phyloP scores from a whole-genome alignment of 2,113 vertebrate species.

The Motacilla alba region DNA sequence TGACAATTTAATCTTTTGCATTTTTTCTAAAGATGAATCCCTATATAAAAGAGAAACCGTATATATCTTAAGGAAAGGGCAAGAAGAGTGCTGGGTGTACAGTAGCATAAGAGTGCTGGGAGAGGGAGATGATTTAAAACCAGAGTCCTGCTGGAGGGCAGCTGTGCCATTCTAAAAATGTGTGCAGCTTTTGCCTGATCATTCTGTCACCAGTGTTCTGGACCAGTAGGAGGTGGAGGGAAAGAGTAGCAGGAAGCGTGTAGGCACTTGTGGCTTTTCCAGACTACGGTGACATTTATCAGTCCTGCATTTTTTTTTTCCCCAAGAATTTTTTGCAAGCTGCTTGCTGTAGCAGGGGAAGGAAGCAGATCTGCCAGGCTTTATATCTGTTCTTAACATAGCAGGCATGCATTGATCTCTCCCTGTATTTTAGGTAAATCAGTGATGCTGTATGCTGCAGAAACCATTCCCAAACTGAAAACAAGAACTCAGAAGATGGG shows the following conservation, averaged over 20 bases:
- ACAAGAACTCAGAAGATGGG: slow-evolving; percentile 91
- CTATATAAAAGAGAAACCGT: neutral
- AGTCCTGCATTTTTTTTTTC: neutral
- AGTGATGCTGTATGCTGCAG: slow-evolving; percentile 91
- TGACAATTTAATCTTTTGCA: neutral
- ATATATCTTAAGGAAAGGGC: neutral
- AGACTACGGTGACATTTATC: neutral
- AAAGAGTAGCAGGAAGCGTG: neutral
- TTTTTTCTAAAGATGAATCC: neutral
- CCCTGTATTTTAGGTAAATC: slow-evolving; percentile 80
- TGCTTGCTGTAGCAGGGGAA: neutral
- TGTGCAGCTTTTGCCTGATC: neutral
- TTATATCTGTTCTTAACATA: neutral
- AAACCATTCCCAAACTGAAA: slow-evolving; percentile 97
- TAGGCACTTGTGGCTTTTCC: neutral
- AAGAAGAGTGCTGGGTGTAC: neutral
- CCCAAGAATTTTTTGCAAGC: neutral
- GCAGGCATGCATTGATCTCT: neutral
- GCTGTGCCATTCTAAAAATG: neutral
- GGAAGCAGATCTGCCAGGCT: neutral
- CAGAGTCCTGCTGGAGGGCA: neutral
- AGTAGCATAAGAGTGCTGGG: neutral
- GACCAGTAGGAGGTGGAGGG: neutral
- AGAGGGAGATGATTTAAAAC: neutral
- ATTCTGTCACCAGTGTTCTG: neutral